These are phyloP conservation scores for Drosophila burlai DNA, from an alignment of 1,140 invertebrate species.

Conservation along the genomic window DNA sequence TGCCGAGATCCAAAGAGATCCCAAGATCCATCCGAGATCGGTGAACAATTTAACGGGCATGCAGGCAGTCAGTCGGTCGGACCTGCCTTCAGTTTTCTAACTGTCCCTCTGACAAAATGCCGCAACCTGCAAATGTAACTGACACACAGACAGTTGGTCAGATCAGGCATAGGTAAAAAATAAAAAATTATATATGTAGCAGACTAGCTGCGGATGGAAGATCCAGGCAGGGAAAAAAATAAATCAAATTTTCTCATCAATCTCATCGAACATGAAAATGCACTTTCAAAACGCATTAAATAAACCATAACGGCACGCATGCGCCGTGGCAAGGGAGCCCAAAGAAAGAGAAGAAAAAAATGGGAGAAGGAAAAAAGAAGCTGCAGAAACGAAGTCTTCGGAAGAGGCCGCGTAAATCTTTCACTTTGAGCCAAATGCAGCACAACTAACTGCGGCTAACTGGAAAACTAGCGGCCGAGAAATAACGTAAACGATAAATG, in stretches of 20 bases:
- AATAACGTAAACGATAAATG: slow-evolving; percentile 84
- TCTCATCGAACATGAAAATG: slow-evolving; percentile 85
- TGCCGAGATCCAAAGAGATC: slow-evolving; percentile 30
- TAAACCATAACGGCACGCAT: slow-evolving; percentile 84
- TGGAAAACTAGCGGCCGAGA: slow-evolving; percentile 81
- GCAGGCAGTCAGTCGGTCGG: slow-evolving; percentile 28
- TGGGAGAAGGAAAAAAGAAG: neutral
- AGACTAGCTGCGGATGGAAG: slow-evolving; percentile 1
- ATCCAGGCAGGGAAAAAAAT: slow-evolving; percentile 64
- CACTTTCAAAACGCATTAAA: slow-evolving; percentile 85
- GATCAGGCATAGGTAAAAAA: slow-evolving; percentile 8
- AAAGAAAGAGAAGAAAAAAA: neutral
- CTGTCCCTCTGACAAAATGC: slow-evolving; percentile 83
- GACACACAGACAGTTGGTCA: slow-evolving; percentile 53
- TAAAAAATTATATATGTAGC: slow-evolving; percentile 3
- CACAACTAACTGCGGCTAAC: slow-evolving; percentile 79
- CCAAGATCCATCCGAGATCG: slow-evolving; percentile 54
- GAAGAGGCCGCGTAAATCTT: slow-evolving; percentile 79
- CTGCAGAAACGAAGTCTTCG: slow-evolving; percentile 1
- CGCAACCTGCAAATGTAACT: slow-evolving; percentile 81
- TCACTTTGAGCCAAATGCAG: slow-evolving; percentile 81
- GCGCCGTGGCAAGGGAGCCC: slow-evolving; percentile 48
- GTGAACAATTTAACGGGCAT: slow-evolving; percentile 59
- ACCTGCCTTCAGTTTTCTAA: slow-evolving; percentile 73
- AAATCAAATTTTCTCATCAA: slow-evolving; percentile 85